phyloP scores from a whole-genome alignment of 2,888 invertebrate species.

The Morinoia aosen region DNA sequence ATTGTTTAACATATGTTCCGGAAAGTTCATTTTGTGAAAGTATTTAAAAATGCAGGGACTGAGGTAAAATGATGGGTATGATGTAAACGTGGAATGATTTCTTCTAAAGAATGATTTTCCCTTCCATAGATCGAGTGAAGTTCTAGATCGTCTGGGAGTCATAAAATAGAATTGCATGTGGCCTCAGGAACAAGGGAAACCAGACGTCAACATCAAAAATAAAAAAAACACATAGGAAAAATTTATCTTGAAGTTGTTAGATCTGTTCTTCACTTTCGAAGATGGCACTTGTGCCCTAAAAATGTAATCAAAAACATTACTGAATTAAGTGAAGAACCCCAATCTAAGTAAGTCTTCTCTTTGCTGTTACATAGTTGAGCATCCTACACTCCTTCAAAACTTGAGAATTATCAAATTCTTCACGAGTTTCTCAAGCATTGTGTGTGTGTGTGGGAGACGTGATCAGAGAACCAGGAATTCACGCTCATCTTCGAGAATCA shows the following conservation, averaged over 20 bases:
- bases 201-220: background rate
- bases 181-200: background rate
- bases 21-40: background rate
- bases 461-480: background rate
- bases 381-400: background rate
- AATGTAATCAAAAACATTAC: background rate
- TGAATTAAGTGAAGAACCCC: background rate
- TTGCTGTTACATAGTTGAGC: background rate
- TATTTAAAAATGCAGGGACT: background rate
- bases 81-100: background rate
- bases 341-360: background rate
- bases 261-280: background rate
- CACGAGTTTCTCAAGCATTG: background rate
- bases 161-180: background rate
- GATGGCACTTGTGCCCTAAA: background rate
- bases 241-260: background rate
- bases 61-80: background rate
- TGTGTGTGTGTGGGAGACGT: background rate
- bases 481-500: slow-evolving; percentile 51
- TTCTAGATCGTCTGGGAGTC: background rate
- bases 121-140: background rate
- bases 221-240: background rate
- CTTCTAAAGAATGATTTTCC: background rate
- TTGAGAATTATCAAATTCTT: background rate
- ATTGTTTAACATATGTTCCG: background rate